phyloP scores from a whole-genome alignment of 2,888 invertebrate species.

The Microdon myrmicae region DNA sequence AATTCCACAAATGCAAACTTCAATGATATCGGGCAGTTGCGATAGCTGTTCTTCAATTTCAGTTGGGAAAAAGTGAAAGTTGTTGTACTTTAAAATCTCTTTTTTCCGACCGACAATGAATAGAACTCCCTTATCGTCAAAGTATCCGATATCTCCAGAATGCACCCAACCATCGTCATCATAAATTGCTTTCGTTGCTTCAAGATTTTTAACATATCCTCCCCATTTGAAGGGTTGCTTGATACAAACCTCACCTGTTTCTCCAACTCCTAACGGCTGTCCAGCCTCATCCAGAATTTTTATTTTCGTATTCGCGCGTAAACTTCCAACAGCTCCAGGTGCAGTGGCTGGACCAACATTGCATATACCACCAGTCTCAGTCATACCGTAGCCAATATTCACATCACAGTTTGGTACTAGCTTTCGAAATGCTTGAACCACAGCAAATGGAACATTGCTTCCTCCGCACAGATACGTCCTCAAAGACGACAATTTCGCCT shows the following conservation, averaged over 20 bases:
- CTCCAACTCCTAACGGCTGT: constrained; percentile 22
- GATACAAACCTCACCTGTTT: constrained; percentile 52
- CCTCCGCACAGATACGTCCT: constrained; percentile 46
- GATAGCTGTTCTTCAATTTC: constrained; percentile 54
- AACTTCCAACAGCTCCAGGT: constrained; percentile 44
- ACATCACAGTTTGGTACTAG: constrained; percentile 35
- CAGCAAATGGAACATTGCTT: constrained; percentile 40
- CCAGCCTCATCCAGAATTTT: constrained; percentile 53
- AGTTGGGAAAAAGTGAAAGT: constrained; percentile 52
- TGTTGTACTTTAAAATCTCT: constrained; percentile 55
- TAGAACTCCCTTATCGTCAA: constrained; percentile 50
- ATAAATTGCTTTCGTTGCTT: constrained; percentile 31
- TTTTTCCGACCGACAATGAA: constrained; percentile 54
- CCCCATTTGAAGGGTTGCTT: constrained; percentile 32
- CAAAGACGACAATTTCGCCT: constrained; percentile 46
- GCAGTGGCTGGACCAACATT: constrained; percentile 9
- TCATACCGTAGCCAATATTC: constrained; percentile 54
- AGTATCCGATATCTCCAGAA: constrained; percentile 55
- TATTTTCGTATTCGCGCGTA: constrained; percentile 31
- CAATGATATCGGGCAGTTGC: constrained; percentile 41
- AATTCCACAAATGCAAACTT: constrained; percentile 53
- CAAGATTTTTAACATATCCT: constrained; percentile 49
- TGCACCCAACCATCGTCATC: constrained; percentile 53
- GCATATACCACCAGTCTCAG: constrained; percentile 42
- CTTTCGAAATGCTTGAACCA: constrained; percentile 38